Evolutionary conservation across 2,888 invertebrate species (phyloP), one percentile per base, ranked within the genome.

Genomic region (Drosophila nr. perissopoda): DNA sequence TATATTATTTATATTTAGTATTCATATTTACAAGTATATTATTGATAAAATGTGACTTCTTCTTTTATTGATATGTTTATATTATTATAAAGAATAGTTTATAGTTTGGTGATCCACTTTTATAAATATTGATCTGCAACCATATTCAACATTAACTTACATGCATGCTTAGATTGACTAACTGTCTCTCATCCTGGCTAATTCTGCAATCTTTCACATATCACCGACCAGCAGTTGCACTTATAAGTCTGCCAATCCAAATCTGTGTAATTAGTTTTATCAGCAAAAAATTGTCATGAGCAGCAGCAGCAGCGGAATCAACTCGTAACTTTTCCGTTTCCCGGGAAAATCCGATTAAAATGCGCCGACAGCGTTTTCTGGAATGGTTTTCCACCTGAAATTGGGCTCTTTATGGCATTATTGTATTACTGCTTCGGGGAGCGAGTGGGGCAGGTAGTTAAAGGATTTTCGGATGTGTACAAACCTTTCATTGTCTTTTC

Each of bases 401-500:
- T 88, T 77, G 77, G 74, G 69, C 86, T 80, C 77, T 85, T 85
- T 82, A 88, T 85, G 73, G 88, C 88, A 86, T 85, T 86, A 89
- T 89, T 81, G 76, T 76, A 86, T 86, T 88, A 88, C 82, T 75
- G 75, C 67, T 62, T 70, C 60, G 38, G 36, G 27, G 46, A 38
- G 66, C 10, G 46, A 6, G 34, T 38, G 57, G 57, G 65, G 18
- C 6, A 36, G 18, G 11, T 10, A 36, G 21, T 34, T 27, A 63
- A 53, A 56, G 56, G 56, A 56, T 38, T 52, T 51, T 27, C 31
- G 62, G 60, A 57, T 67, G 66, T 54, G 75, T 60, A 67, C 65
- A 82, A 79, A 76, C 80, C 83, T 90, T 86, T 89, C 90, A 86
- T 86, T 86, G 90, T 86, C 85, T 88, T 90, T 88, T 88, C 87